Base-by-base conservation (phyloP, 2,797 vertebrate genomes). In the Sebastes minor region DNA sequence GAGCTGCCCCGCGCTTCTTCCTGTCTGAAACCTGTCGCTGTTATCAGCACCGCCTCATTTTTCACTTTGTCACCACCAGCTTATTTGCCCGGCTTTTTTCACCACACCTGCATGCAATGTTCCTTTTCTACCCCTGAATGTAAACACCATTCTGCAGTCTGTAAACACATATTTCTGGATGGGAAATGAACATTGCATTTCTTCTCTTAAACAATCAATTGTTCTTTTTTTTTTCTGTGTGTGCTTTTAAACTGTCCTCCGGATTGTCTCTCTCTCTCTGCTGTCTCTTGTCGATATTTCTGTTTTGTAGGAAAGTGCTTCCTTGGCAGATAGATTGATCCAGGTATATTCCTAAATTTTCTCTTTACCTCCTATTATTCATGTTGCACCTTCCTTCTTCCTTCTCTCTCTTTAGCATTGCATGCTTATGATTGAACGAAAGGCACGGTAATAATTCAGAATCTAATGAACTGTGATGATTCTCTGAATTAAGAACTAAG, bases 301-400 rank as follows among this genome's bases (percentile, higher is more conserved):
- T 97, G 89, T 97, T 97, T 99, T 98, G 94, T 99, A 99, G 98
- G 98, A 99, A 98, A 99, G 99, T 97, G 99, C 99, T 98, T 99
- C 99, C 97, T 97, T 99, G 98, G 99, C 99, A 98, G 99, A 99
- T 99, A 99, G 99, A 98, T 99, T 99, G 98, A 99, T 99, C 95
- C 99, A 99, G 98, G 99, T 99, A 99, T 97, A 96, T 83, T 86
- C 81, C 88, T 92, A 74, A 74, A 90, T 90, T 90, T 91, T 94
- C 85, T 91, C 85, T 89, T 79, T 78, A 78, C 70, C 71, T 11
- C n/a, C 70, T 76, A 18, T 85, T 46, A 69, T 57, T 61, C 75
- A 30, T 53, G 52, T 81, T 89, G 75, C 84, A 79, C 42, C 67
- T 82, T 76, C 66, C 57, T 78, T 38, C 13, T 76, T 77, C 30